Conservation (phyloP, 1,140 invertebrate genomes). For the Bombus confusus region DNA sequence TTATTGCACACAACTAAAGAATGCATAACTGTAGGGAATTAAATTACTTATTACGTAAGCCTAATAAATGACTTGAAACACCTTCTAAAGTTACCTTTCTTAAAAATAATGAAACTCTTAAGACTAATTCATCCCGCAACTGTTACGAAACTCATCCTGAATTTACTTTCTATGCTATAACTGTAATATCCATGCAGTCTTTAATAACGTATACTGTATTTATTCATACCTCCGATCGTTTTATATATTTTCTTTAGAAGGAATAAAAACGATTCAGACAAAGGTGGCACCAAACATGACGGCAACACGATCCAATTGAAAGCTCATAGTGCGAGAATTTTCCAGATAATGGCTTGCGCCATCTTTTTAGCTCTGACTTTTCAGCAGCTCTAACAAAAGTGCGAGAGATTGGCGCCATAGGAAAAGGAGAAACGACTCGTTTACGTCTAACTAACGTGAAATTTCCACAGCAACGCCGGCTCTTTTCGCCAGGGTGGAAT, state of each 20-base stretch:
- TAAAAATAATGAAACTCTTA: background rate
- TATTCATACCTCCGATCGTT: background rate
- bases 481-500: constrained; percentile 45
- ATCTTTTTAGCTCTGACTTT: constrained; percentile 18
- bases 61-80: background rate
- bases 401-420: constrained; percentile 51
- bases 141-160: no score
- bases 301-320: background rate
- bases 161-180: no score
- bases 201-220: background rate
- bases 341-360: background rate
- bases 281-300: background rate
- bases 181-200: background rate
- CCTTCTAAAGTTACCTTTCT: background rate
- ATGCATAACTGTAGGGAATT: background rate
- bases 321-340: background rate
- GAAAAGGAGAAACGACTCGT: constrained; percentile 58
- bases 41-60: background rate
- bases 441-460: constrained; percentile 70
- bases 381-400: constrained; percentile 41
- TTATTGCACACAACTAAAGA: background rate
- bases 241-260: background rate
- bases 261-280: background rate
- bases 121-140: no score
- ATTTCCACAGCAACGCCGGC: constrained; percentile 58